Base-by-base conservation (phyloP, 2,113 vertebrate species). In the Catharus bicknelli region DNA sequence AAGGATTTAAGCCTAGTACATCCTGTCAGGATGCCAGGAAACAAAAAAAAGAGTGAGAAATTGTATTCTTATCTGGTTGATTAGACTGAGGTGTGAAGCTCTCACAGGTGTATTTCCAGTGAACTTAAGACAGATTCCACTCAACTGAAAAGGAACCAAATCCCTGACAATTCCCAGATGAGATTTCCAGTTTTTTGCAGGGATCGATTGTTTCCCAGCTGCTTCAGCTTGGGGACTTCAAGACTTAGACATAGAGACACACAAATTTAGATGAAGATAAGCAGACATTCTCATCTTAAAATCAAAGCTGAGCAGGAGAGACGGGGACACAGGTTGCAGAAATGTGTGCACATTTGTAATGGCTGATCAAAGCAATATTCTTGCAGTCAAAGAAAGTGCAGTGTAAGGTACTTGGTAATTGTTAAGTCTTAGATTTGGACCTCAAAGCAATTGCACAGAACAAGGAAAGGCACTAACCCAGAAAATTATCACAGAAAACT, bases 311-410 rank as follows among this genome's bases (percentile, higher is more conserved):
- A 85, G n/a, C 25, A 53, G 43, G 27, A 79, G 53, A 63, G 25
- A 66, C 36, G 9, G 42, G 32, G 90, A 72, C 25, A 69, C 47
- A 50, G 8, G 7, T 4, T 57, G 64, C 38, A 78, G 81, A 62
- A 92, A 74, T 0, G 2, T 21, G 58, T 68, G 63, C 54, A 13
- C 1, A 0, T 48, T 48, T 53, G 16, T 16, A 86, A 69, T 0
- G 67, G 34, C 11, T 50, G 23, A 81, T 68, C 53, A 68, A 88
- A 86, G 64, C 7, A 1, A 27, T 13, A 45, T 6, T 75, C 58
- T 66, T 66, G 25, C 59, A 89, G 40, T 34, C 48, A 73, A 64
- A 68, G 9, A 38, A 63, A 83, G n/a, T 15, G 16, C n/a, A 62
- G 6, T 12, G 11, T 36, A 42, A 75, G 16, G 34, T 74, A 59